Percentiles rank a stretch among this genome's conserved stretches.
These are phyloP conservation scores for Tetanocera ferruginea DNA, from an alignment of 2,888 invertebrate genomes.

Conservation along the genomic window DNA sequence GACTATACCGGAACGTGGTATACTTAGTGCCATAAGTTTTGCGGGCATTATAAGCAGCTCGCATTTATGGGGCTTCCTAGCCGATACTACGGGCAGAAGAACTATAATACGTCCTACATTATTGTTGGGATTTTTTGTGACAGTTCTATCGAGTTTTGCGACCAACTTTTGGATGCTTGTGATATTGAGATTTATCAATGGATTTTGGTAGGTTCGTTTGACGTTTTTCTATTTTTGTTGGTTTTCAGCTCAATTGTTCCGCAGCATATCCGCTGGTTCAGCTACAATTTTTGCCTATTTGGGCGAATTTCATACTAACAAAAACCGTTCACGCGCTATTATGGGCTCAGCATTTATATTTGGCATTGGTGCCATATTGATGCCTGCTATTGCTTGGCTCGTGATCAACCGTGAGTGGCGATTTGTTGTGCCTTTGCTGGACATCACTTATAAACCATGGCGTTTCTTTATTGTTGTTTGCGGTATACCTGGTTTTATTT, in stretches of 20 bases:
- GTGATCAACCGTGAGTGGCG: slow-evolving; percentile 64
- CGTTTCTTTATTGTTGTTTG: slow-evolving; percentile 63
- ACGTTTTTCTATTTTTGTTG: not conserved
- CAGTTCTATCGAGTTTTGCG: slow-evolving; percentile 71
- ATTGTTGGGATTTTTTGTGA: slow-evolving; percentile 69
- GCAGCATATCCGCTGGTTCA: slow-evolving; percentile 69
- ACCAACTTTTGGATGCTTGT: slow-evolving; percentile 71
- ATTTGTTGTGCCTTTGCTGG: slow-evolving; percentile 56
- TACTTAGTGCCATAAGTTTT: slow-evolving; percentile 68
- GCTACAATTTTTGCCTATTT: slow-evolving; percentile 72
- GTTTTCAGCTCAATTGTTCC: not conserved
- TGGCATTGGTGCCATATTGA: slow-evolving; percentile 62
- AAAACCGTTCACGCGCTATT: slow-evolving; percentile 69
- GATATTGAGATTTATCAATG: slow-evolving; percentile 71
- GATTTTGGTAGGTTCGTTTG: slow-evolving; percentile 70
- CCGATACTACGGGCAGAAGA: slow-evolving; percentile 72
- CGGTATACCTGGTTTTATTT: slow-evolving; percentile 61
- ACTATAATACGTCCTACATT: slow-evolving; percentile 71
- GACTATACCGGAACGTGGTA: slow-evolving; percentile 66
- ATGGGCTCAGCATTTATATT: slow-evolving; percentile 65
- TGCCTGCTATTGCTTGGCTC: slow-evolving; percentile 65
- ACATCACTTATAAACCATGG: slow-evolving; percentile 64
- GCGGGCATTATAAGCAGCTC: slow-evolving; percentile 72
- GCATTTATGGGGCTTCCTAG: slow-evolving; percentile 73
- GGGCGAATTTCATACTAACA: slow-evolving; percentile 72